A percentile compares a stretch with the other conserved stretches of the same genome.
Evolutionary conservation across 2,113 vertebrate species (phyloP).

Genomic region (Mirza zaza): DNA sequence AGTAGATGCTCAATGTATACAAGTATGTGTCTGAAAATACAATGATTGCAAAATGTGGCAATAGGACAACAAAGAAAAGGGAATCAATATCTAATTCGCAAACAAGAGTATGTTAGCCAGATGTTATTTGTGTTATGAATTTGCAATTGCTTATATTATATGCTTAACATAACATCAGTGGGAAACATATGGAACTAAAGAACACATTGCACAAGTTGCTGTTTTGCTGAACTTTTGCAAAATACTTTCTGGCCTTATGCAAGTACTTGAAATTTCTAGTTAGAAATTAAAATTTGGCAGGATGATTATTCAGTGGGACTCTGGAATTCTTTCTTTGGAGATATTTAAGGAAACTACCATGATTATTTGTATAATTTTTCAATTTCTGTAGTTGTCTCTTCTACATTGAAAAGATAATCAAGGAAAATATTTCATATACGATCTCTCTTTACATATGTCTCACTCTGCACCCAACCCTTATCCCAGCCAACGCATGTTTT

Average conservation of each 20-base stretch:
- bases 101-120: background rate
- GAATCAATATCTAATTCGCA: conserved; percentile 39
- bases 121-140: background rate
- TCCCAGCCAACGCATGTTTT: background rate
- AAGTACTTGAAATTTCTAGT: background rate
- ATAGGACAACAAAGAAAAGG: background rate
- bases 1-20: background rate
- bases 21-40: background rate
- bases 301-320: background rate
- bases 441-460: background rate
- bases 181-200: background rate
- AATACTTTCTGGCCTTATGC: background rate
- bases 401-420: background rate
- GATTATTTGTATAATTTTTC: background rate
- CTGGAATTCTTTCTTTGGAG: background rate
- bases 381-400: background rate
- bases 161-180: background rate
- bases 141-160: background rate
- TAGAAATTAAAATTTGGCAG: background rate
- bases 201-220: background rate
- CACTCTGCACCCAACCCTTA: background rate
- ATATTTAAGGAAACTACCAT: background rate
- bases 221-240: background rate
- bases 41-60: background rate
- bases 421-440: background rate